Evolutionary conservation across 2,888 invertebrate genomes (phyloP).

Genomic region (Ophion ventricosus): DNA sequence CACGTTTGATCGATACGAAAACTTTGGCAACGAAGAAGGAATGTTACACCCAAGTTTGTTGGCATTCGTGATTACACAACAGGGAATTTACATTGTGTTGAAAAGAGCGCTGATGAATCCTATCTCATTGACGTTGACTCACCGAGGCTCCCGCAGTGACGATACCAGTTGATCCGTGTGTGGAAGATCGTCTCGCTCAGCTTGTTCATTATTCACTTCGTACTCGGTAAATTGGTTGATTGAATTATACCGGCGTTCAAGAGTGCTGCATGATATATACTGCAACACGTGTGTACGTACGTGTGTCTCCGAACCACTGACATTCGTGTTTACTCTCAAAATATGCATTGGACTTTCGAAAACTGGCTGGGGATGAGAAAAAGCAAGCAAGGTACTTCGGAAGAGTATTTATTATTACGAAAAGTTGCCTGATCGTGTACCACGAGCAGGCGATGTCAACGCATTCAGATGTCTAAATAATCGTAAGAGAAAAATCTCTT

Average conservation of each 20-base stretch:
- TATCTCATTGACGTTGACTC: conserved; percentile 55
- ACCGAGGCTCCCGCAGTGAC: background rate
- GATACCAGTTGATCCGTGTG: conserved; percentile 20
- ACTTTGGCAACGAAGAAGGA: conserved; percentile 56
- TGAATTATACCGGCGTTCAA: background rate
- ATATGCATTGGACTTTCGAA: background rate
- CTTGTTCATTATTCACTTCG: conserved; percentile 24
- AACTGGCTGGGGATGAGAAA: background rate
- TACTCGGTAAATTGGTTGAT: conserved; percentile 19
- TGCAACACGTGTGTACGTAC: background rate
- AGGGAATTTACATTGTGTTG: background rate
- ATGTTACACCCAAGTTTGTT: conserved; percentile 22
- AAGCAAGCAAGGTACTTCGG: background rate
- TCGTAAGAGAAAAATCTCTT: background rate
- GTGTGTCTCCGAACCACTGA: background rate
- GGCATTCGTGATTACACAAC: conserved; percentile 17
- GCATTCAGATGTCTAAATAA: background rate
- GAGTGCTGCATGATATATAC: background rate
- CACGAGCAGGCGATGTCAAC: background rate
- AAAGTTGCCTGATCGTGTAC: background rate
- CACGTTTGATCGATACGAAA: conserved; percentile 68
- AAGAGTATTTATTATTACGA: background rate
- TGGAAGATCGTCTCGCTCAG: conserved; percentile 24
- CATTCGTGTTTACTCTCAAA: background rate
- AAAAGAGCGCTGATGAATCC: background rate